Base-by-base conservation (phyloP, 2,113 vertebrate species). In the Poecile atricapillus region DNA sequence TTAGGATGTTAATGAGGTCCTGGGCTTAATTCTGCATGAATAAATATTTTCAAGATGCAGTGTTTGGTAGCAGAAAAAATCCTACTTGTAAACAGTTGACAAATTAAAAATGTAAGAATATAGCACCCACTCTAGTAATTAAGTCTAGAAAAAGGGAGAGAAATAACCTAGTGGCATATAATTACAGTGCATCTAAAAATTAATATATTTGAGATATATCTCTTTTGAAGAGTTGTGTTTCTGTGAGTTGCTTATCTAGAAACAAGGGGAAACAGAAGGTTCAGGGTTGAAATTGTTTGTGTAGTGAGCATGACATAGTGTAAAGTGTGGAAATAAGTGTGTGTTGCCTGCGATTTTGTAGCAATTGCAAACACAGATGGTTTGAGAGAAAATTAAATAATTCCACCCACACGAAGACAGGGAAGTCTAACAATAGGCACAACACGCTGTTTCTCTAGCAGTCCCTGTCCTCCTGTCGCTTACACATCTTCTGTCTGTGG, bases 101-200 rank as follows among this genome's bases (percentile, higher is more conserved):
- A 91, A 95, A 94, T 94, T 88, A 94, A 83, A 94, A 80, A 68
- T 74, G 22, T 59, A 81, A 86, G 76, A 90, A 23, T 64, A 58
- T 67, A 81, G 56, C 28, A 83, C 41, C 13, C 17, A 41, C 28
- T 81, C 69, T 27, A 90, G 43, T 68, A 84, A 86, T 95, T 95
- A 86, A 59, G n/a, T 64, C 52, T 83, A 22, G 82, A 83, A 74
- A 86, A 68, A 75, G n/a, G 12, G 37, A 87, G 56, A 21, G 86
- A 46, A 11, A n/a, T 69, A 50, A 94, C 47, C 35, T 68, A 86
- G 47, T 50, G 13, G 30, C 33, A 15, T 77, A 31, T 83, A 88
- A 74, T 93, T 94, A 64, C 68, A 80, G 27, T 67, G 35, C 33
- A 68, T 22, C 55, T 95, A 80, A 41, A 87, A 89, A 84, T 69